phyloP scores from a whole-genome alignment of 2,888 invertebrate genomes.

The Glyphotaelius pellucidus region DNA sequence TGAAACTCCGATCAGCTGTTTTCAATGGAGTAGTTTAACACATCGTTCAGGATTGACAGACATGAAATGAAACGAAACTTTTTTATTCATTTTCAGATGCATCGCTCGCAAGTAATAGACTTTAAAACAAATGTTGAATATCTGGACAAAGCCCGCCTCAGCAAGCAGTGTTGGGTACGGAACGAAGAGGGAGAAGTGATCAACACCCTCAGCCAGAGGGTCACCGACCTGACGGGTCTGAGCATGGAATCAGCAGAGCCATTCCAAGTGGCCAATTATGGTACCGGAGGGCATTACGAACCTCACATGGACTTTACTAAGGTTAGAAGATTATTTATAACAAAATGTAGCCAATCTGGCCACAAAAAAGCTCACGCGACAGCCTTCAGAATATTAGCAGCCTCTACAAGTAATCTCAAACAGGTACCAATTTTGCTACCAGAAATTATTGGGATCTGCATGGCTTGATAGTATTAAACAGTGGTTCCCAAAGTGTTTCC shows the following conservation, averaged over 20 bases:
- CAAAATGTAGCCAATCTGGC: neutral
- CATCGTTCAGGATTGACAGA: no score
- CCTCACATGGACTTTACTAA: slow-evolving; percentile 95
- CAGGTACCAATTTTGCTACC: no score
- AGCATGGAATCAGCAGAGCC: slow-evolving; percentile 94
- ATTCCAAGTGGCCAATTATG: slow-evolving; percentile 98
- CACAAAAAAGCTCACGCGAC: no score
- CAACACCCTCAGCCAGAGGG: slow-evolving; percentile 85
- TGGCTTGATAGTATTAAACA: no score
- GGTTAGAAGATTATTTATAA: neutral
- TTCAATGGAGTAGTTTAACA: neutral
- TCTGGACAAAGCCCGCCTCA: slow-evolving; percentile 78
- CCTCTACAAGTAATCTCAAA: no score
- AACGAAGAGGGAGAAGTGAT: slow-evolving; percentile 88
- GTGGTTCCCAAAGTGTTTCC: no score
- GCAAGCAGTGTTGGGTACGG: slow-evolving; percentile 97
- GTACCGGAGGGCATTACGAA: slow-evolving; percentile 98
- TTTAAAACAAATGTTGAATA: neutral
- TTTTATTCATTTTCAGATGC: neutral
- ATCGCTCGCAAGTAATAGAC: neutral
- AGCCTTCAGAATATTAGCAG: no score
- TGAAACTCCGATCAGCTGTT: neutral
- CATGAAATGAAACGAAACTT: no score
- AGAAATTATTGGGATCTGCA: no score
- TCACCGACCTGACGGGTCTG: slow-evolving; percentile 91